Conservation (phyloP, 2,797 vertebrate genomes). For the Mus caroli region DNA sequence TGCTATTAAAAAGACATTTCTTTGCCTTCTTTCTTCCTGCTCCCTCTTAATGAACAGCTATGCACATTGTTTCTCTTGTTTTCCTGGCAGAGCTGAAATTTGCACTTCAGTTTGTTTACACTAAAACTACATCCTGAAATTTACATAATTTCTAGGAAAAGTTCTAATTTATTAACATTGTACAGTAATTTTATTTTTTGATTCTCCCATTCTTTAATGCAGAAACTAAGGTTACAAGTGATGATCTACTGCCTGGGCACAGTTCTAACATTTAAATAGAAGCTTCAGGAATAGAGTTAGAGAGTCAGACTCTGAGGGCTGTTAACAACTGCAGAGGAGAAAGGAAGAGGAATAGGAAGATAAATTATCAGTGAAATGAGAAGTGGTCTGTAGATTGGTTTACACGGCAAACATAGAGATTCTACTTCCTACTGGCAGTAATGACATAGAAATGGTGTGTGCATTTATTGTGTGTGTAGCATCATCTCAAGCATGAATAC, state of each 20-base stretch:
- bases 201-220: neutral
- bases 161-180: conserved; percentile 51
- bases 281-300: neutral
- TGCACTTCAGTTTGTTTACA: neutral
- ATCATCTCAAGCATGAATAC: neutral
- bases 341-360: neutral
- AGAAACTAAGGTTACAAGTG: conserved; percentile 9
- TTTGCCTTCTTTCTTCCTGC: neutral
- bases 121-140: conserved; percentile 30
- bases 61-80: neutral
- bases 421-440: neutral
- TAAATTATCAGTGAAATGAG: neutral
- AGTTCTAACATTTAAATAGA: neutral
- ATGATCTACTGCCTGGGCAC: neutral
- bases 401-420: neutral
- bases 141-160: conserved; percentile 53
- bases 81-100: neutral
- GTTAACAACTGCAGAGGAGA: conserved; percentile 17
- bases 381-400: neutral
- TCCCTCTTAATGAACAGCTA: conserved; percentile 46
- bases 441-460: neutral
- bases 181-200: neutral
- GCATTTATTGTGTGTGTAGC: no score
- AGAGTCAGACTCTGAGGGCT: neutral
- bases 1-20: conserved; percentile 29